These are phyloP conservation scores for Girardinichthys multiradiatus DNA, from an alignment of 2,113 vertebrate species.

Conservation along the genomic window DNA sequence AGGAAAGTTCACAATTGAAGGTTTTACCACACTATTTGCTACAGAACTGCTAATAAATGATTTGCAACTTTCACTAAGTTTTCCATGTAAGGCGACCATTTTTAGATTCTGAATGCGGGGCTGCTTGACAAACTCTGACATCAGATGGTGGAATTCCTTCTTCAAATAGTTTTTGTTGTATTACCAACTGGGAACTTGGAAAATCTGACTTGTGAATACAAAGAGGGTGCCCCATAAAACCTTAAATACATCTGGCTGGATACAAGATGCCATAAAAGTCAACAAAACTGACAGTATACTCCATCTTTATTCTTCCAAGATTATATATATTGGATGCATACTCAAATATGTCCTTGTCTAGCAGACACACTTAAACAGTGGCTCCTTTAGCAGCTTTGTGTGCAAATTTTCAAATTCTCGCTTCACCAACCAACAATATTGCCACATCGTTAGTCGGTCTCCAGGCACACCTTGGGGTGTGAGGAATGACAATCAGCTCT, in stretches of 20 bases:
- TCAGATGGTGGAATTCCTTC: too few relatives aligned
- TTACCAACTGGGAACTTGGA: too few relatives aligned
- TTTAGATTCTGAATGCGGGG: too few relatives aligned
- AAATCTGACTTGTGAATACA: too few relatives aligned
- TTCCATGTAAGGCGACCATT: too few relatives aligned
- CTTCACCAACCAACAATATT: slow-evolving; percentile 29
- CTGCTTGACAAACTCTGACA: too few relatives aligned
- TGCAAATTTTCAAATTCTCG: slow-evolving; percentile 15
- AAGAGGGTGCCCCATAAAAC: too few relatives aligned
- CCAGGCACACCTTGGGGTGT: slow-evolving; percentile 61
- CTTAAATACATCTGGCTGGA: too few relatives aligned
- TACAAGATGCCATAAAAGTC: neutral
- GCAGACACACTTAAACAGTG: slow-evolving; percentile 15
- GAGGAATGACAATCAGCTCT: slow-evolving; percentile 65
- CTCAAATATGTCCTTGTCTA: neutral
- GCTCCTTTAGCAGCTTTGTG: slow-evolving; percentile 38
- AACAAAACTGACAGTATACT: neutral
- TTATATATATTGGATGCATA: neutral
- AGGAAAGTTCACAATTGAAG: neutral
- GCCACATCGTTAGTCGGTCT: slow-evolving; percentile 31
- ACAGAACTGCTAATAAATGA: neutral
- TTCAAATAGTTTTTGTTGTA: too few relatives aligned
- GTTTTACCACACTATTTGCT: neutral
- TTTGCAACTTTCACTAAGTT: neutral
- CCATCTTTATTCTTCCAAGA: neutral